Base-by-base conservation (phyloP, 2,113 vertebrate genomes). In the Gorsachius goisagi region DNA sequence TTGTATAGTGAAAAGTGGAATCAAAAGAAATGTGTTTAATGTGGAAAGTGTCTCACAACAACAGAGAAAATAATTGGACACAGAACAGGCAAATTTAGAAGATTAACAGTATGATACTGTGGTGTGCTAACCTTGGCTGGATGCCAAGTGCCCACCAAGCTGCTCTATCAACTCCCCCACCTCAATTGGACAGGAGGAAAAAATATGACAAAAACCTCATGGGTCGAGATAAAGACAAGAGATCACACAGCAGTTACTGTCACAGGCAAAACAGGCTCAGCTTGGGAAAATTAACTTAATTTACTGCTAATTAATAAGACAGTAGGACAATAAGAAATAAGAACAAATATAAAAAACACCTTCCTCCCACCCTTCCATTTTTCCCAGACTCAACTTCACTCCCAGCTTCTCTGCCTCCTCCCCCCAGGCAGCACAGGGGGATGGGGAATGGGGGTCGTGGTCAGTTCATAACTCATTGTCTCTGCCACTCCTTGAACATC, bases 381-480 rank as follows among this genome's bases (percentile, higher is more conserved):
- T 56, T 62, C 21, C 8, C 9, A 44, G 30, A 58, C 11, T 62
- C 8, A 52, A 3, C 7, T 32, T 78, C 15, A 49, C 6, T 83
- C 33, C 41, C 0, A 0, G 8, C 22, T 74, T 52, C 21, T 56
- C 50, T 28, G 2, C 1, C 15, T 59, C 5, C 9, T 62, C 8
- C 2, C 7, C 5, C 0, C 3, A 11, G 8, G 12, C 13, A 53
- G 13, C 1, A 2, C 52, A 72, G 37, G 6, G 20, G 5, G 7
- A 17, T 4, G 1, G 15, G 21, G 8, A 66, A 8, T 15, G 39
- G 24, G 12, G 2, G 4, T 7, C 83, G 20, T 0, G 1, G 15
- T 58, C 62, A 68, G 30, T 63, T 39, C 35, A 76, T 83, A 21
- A 18, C 0, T 3, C 0, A 0, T 26, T 81, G 33, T 35, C 33